These are phyloP conservation scores for Enteromius viviparus DNA, from an alignment of 2,797 vertebrate species.

Conservation along the genomic window DNA sequence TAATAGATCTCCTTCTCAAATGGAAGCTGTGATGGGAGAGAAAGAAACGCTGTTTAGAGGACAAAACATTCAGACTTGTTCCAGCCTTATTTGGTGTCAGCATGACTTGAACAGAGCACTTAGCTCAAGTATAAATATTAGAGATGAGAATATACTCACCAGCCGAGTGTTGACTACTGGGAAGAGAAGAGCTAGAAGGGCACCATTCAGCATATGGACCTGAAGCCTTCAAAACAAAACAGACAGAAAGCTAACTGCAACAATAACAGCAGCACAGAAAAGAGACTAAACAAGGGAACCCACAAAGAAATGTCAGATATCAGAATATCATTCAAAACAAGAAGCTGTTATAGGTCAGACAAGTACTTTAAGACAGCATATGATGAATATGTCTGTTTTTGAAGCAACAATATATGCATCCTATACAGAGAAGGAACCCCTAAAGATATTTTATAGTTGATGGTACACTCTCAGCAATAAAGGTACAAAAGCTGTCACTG, in stretches of 20 bases:
- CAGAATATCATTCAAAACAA: background rate
- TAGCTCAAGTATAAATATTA: background rate
- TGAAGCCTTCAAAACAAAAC: slow-evolving; percentile 82
- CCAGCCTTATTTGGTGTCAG: background rate
- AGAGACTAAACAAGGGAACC: background rate
- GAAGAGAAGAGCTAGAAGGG: slow-evolving; percentile 92
- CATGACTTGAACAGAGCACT: background rate
- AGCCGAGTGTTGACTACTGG: slow-evolving; percentile 96
- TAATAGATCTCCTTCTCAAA: slow-evolving; percentile 98
- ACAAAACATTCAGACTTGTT: background rate
- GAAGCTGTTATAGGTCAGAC: background rate
- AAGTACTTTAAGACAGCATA: no score
- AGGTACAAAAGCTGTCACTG: no score
- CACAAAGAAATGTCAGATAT: background rate
- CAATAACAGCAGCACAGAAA: background rate
- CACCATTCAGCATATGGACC: slow-evolving; percentile 98
- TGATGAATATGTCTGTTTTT: no score
- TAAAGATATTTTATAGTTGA: no score
- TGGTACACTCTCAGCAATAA: background rate
- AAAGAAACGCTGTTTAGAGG: slow-evolving; percentile 37
- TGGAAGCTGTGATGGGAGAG: slow-evolving; percentile 83
- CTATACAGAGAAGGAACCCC: background rate
- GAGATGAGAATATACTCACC: slow-evolving; percentile 78
- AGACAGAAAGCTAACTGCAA: background rate
- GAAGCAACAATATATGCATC: no score